Evolutionary conservation across 1,140 invertebrate species (phyloP).

Genomic region (Chrysomallon squamiferum): DNA sequence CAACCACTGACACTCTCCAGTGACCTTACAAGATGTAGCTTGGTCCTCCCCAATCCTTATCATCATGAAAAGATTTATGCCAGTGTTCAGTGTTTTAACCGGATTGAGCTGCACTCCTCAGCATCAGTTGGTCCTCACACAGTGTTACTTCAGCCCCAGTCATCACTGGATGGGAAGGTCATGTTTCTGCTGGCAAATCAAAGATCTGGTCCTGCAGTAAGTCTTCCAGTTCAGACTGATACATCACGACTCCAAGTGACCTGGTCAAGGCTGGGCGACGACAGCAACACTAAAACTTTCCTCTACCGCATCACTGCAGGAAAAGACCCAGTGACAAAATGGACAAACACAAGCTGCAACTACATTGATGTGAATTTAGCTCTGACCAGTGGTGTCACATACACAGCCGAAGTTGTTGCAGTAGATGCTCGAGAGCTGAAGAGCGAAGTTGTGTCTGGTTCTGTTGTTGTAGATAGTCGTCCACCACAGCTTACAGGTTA

Average conservation of each 20-base stretch:
- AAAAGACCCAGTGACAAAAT: background rate
- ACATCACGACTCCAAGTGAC: background rate
- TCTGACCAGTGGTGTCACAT: background rate
- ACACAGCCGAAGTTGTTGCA: slow-evolving; percentile 1
- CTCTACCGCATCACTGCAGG: background rate
- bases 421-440: background rate
- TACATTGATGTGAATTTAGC: background rate
- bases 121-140: too few relatives aligned
- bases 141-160: too few relatives aligned
- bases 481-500: slow-evolving; percentile 12
- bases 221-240: slow-evolving; percentile 2
- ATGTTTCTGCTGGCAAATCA: background rate
- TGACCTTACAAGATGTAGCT: too few relatives aligned
- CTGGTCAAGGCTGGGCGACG: background rate
- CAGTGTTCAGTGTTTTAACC: too few relatives aligned
- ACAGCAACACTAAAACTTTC: background rate
- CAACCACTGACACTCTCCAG: too few relatives aligned
- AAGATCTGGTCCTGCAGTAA: background rate
- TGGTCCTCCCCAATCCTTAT: too few relatives aligned
- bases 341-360: background rate
- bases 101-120: too few relatives aligned
- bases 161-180: background rate
- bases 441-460: background rate
- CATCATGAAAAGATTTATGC: too few relatives aligned
- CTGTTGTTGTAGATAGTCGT: background rate